Percentiles rank a stretch among this genome's conserved stretches.
Evolutionary conservation across 2,797 vertebrate genomes (phyloP).

Genomic region (Cheirogaleus major): DNA sequence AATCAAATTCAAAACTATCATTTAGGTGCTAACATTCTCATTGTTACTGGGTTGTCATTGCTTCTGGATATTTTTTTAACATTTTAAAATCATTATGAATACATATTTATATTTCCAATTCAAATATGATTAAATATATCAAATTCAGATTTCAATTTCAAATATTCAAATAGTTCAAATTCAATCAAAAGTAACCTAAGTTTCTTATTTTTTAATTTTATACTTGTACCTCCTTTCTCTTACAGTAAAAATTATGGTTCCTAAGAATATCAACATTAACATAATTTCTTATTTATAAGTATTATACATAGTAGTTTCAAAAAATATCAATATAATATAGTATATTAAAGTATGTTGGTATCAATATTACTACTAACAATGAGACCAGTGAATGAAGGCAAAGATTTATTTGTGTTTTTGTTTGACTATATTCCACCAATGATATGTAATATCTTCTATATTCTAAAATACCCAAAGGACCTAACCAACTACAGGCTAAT

Average conservation of each 20-base stretch:
- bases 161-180: neutral
- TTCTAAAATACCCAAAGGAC: neutral
- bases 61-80: neutral
- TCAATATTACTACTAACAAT: neutral
- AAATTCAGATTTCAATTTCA: slow-evolving; percentile 34
- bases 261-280: neutral
- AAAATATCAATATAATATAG: neutral
- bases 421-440: neutral
- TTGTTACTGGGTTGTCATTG: neutral
- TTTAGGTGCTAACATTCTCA: neutral
- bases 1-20: neutral
- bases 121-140: neutral
- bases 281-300: neutral
- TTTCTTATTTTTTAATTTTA: neutral
- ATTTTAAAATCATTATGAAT: neutral
- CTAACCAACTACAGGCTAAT: neutral
- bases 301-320: neutral
- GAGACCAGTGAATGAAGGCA: neutral
- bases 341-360: neutral
- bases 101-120: neutral
- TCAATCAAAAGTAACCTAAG: neutral
- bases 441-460: neutral
- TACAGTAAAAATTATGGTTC: neutral
- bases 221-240: neutral
- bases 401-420: neutral